Evolutionary conservation across 1,140 invertebrate genomes (phyloP).

Genomic region (Cheumatopsyche charites): DNA sequence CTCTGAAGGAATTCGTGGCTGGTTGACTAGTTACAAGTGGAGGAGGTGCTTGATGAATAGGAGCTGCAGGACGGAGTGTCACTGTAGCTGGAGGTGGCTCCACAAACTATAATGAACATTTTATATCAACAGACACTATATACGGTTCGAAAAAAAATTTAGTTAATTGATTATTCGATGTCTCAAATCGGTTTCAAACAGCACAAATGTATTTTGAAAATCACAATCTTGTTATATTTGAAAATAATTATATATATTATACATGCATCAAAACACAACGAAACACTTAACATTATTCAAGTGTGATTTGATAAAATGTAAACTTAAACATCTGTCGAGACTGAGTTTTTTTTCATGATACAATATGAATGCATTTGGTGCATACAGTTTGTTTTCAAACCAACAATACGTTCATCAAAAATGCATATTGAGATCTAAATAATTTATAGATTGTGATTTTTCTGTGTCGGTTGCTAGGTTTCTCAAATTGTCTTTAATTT

Average conservation of each 20-base stretch:
- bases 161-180: no score
- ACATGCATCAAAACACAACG: not conserved
- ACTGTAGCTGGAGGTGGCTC: conserved; percentile 73
- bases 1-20: conserved; percentile 69
- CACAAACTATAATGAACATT: conserved; percentile 45
- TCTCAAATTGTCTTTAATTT: conserved; percentile 12
- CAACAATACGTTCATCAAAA: no score
- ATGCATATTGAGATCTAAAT: no score
- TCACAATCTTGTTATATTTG: not conserved
- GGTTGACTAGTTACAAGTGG: conserved; percentile 72
- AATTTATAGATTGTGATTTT: no score
- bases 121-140: no score
- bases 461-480: conserved; percentile 18
- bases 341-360: not conserved
- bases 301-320: not conserved
- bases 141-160: not conserved
- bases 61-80: conserved; percentile 71
- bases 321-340: no score
- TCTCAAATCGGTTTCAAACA: no score
- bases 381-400: no score
- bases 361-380: not conserved
- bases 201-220: no score
- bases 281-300: no score
- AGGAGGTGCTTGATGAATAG: conserved; percentile 72
- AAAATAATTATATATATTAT: not conserved